Evolutionary conservation across 2,113 vertebrate genomes (phyloP), one percentile per base, ranked within the genome.

Genomic region (Gymnarchus niloticus): DNA sequence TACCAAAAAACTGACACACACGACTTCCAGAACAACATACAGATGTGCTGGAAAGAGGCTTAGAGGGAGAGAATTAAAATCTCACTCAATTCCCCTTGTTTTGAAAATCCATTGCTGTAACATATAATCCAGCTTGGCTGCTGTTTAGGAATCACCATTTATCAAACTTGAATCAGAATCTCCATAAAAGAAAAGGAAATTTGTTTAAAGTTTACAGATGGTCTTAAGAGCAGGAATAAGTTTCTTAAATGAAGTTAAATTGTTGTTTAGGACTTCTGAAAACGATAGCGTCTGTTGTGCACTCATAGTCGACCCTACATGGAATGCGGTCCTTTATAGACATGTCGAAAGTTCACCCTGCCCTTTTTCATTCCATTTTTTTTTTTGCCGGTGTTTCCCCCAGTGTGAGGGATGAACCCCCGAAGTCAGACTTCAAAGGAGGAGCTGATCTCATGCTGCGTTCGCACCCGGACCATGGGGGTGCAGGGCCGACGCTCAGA

Each of bases 401-500:
- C 87, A 85, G 85, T 87, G 88, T 85, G 93, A 90, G 91, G 92
- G 91, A 91, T 91, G 92, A 93, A 90, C 92, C 94, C 92, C 91
- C 82, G 88, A 90, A 92, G 90, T 93, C 92, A 92, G 85, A 93
- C 92, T 94, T 94, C 92, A 94, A 95, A 94, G 91, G 87, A 37
- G 61, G 61, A 14, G 61, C 61, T 0, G 61, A 88, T 89, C 92
- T 93, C 92, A 89, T 88, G 87, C 52, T 69, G 44, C 89, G 91
- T 92, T 92, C 90, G 87, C 84, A 88, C 90, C 90, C 89, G 81
- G 91, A 33, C 33, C 28, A 33, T 14, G 25, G n/a, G n/a, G n/a
- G n/a, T n/a, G n/a, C n/a, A n/a, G n/a, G 61, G 61, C 9, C 59
- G 25, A 25, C 9, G 8, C 25, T 12, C 25, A 8, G 25, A 25